These are phyloP conservation scores for Catharus bicknelli DNA, from an alignment of 2,113 vertebrate species.

Conservation along the genomic window DNA sequence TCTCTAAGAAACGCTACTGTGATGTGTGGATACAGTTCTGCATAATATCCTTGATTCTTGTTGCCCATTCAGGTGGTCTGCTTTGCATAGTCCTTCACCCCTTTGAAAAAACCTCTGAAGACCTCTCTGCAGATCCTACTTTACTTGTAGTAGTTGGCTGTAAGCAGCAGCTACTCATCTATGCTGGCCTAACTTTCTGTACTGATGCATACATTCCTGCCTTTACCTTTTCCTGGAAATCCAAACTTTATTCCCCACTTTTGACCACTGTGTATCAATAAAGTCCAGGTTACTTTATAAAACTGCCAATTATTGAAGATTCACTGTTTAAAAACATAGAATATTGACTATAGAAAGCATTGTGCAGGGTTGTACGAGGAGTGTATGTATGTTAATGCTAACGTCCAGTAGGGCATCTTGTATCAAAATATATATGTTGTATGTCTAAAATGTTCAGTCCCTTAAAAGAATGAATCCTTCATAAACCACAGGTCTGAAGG, in stretches of 20 bases:
- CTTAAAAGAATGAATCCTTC: background rate
- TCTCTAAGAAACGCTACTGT: background rate
- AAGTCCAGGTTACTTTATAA: background rate
- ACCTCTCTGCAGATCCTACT: background rate
- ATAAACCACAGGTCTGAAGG: background rate
- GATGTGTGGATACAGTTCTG: background rate
- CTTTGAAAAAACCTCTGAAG: background rate
- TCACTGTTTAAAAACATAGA: background rate
- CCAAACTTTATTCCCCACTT: background rate
- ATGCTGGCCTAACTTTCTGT: background rate
- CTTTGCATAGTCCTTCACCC: background rate
- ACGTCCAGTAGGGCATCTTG: background rate
- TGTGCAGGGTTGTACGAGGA: background rate
- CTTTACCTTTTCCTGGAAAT: background rate
- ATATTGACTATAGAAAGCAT: background rate
- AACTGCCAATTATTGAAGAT: background rate
- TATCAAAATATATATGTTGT: background rate
- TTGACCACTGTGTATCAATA: background rate
- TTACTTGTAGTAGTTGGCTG: background rate
- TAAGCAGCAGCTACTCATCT: background rate
- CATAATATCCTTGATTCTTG: background rate
- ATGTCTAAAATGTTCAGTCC: background rate
- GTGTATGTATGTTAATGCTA: background rate
- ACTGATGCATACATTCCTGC: background rate
- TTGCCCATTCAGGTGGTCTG: background rate